Conservation (phyloP, 2,113 vertebrate species). For the Orthonyx spaldingii region DNA sequence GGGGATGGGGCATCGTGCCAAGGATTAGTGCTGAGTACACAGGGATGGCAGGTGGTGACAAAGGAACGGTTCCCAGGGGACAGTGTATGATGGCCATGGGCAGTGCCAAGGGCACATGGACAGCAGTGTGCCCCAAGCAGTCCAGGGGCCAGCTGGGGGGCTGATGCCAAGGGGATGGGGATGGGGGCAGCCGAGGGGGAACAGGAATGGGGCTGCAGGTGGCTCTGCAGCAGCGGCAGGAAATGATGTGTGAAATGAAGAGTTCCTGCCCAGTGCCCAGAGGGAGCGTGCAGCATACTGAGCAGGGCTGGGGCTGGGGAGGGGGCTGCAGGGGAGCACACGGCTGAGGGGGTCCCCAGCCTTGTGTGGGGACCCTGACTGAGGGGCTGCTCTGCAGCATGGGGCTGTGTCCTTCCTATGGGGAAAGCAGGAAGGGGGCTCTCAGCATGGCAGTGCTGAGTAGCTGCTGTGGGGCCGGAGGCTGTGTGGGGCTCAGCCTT, state of each 20-base stretch:
- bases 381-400: not conserved
- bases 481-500: not conserved
- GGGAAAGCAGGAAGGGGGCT: not conserved
- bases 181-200: not conserved
- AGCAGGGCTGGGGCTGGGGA: not conserved
- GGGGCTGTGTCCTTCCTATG: not conserved
- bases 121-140: not conserved
- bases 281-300: slow-evolving; percentile 50
- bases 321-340: not conserved
- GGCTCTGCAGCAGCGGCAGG: slow-evolving; percentile 31
- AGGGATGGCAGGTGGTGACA: not conserved
- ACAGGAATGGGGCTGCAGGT: not conserved
- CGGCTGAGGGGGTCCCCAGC: not conserved
- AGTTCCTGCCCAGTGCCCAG: slow-evolving; percentile 63
- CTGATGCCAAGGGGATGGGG: not conserved
- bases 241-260: slow-evolving; percentile 64
- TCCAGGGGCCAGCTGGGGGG: not conserved
- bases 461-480: not conserved
- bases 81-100: not conserved
- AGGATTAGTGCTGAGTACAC: not conserved
- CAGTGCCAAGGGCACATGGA: not conserved
- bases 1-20: not conserved
- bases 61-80: not conserved
- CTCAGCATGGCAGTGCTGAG: fast-evolving
- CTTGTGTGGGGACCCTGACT: not conserved